phyloP scores from a whole-genome alignment of 1,140 invertebrate species.

The Achatina immaculata region DNA sequence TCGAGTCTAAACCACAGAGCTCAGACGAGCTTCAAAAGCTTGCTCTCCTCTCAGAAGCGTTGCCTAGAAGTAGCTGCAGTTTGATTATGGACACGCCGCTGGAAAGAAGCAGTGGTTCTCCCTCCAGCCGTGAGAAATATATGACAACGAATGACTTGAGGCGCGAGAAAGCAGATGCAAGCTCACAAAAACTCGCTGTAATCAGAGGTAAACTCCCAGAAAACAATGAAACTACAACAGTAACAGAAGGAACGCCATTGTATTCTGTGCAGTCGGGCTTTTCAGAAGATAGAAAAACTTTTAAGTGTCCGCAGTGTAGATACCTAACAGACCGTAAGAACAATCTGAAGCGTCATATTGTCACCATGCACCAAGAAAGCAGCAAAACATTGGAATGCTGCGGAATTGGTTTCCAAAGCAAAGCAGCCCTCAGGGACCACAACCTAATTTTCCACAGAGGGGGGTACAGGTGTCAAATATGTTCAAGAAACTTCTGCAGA shows the following conservation, averaged over 20 bases:
- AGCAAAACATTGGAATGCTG: constrained; percentile 68
- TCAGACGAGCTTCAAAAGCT: too few relatives aligned
- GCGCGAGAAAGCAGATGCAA: too few relatives aligned
- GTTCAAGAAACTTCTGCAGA: constrained; percentile 70
- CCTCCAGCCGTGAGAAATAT: too few relatives aligned
- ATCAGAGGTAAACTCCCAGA: background rate
- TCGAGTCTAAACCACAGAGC: too few relatives aligned
- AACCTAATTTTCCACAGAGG: constrained; percentile 61
- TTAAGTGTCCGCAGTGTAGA: constrained; percentile 62
- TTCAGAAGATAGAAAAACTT: constrained; percentile 37
- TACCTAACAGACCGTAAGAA: constrained; percentile 71
- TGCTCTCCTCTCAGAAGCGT: too few relatives aligned
- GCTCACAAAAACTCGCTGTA: too few relatives aligned
- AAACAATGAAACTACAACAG: background rate
- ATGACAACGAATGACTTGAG: too few relatives aligned
- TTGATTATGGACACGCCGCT: too few relatives aligned
- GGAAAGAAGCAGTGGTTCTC: too few relatives aligned
- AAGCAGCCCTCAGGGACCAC: constrained; percentile 69
- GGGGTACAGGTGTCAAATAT: constrained; percentile 69
- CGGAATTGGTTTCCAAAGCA: constrained; percentile 66
- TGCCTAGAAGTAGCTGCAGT: too few relatives aligned
- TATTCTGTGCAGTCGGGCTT: background rate
- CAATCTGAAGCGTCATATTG: constrained; percentile 71
- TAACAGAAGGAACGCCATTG: too few relatives aligned
- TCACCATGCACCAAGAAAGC: constrained; percentile 70